These are phyloP conservation scores for Heterohyrax brucei DNA, from an alignment of 2,797 vertebrate species.

Conservation along the genomic window DNA sequence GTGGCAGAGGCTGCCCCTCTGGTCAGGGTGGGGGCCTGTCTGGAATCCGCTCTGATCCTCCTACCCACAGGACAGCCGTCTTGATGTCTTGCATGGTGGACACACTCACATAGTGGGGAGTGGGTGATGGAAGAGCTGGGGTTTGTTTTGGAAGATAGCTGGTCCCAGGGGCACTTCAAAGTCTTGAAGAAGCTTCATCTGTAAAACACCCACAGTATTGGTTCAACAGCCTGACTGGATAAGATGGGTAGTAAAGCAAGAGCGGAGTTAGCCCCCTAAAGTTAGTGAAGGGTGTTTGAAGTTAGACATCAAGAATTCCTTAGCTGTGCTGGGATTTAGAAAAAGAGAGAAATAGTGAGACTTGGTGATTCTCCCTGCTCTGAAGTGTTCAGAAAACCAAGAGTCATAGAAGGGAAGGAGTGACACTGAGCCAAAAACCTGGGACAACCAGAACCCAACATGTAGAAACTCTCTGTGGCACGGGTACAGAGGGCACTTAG, in stretches of 20 bases:
- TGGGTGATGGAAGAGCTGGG: not conserved
- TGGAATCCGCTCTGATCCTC: slow-evolving; percentile 78
- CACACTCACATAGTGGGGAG: not conserved
- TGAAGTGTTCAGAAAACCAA: not conserved
- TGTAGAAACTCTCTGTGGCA: not conserved
- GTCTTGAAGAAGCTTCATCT: not conserved
- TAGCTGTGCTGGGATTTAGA: not conserved
- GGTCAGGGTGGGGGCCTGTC: slow-evolving; percentile 83
- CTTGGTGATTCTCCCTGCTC: not conserved
- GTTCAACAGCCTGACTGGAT: slow-evolving; percentile 5
- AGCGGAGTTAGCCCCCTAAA: not conserved
- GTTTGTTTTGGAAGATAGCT: not conserved
- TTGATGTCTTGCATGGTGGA: slow-evolving; percentile 44
- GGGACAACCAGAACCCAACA: not conserved
- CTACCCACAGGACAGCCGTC: slow-evolving; percentile 77
- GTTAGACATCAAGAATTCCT: slow-evolving; percentile 51
- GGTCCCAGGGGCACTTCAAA: not conserved
- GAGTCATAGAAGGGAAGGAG: not conserved
- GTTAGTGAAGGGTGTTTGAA: not conserved
- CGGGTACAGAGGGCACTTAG: not conserved
- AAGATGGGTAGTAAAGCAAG: not conserved
- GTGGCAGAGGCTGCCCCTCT: slow-evolving; percentile 85
- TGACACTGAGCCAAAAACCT: not conserved
- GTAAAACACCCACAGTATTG: not conserved
- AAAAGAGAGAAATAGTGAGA: not conserved